Conservation (phyloP, 2,113 vertebrate genomes). For the Taxidea taxus region DNA sequence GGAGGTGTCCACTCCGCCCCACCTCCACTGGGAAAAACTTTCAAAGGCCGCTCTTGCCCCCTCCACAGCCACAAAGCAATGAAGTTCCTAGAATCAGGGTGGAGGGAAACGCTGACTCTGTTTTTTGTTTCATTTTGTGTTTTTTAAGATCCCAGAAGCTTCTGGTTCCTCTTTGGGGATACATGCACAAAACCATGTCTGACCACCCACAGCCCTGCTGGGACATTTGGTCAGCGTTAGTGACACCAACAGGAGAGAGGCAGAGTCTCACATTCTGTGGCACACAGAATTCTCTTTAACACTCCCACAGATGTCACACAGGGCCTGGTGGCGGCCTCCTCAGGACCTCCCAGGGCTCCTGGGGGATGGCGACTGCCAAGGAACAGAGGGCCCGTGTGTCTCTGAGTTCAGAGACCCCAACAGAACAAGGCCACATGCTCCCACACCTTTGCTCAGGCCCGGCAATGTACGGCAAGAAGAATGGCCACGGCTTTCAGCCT, state of each 20-base stretch:
- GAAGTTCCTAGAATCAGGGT: neutral
- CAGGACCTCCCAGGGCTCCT: neutral
- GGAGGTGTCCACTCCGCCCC: neutral
- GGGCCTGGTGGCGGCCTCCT: neutral
- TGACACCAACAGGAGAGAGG: neutral
- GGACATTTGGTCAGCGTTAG: neutral
- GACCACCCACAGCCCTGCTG: neutral
- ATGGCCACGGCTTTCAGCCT: neutral
- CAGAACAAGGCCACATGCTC: neutral
- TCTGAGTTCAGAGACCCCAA: accelerated
- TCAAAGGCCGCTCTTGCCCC: neutral
- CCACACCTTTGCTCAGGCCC: neutral
- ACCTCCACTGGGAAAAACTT: neutral
- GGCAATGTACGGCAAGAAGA: neutral
- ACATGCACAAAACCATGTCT: neutral
- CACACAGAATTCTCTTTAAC: accelerated
- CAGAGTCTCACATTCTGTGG: accelerated
- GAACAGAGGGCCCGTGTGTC: neutral
- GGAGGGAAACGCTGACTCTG: neutral
- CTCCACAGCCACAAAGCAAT: neutral
- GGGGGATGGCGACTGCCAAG: no score
- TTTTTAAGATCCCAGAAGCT: constrained; percentile 2
- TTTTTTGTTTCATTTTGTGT: neutral
- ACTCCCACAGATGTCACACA: neutral
- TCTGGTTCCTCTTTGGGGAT: neutral